Percentiles rank a stretch among this genome's conserved stretches.
Conservation (phyloP, 2,797 vertebrate species). For the Falco rusticolus region DNA sequence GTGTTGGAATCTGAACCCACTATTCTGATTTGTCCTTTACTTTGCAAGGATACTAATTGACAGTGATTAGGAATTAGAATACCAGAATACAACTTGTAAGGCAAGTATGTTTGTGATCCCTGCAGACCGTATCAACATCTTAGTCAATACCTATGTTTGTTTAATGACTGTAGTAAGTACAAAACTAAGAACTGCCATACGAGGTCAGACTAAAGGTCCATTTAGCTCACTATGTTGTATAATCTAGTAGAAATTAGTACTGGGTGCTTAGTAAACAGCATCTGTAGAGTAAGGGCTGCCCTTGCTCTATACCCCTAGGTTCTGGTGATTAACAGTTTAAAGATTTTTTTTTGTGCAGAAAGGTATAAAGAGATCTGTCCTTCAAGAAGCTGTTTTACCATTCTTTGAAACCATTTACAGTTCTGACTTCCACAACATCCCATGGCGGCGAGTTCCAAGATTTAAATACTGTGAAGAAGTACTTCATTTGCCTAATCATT, state of each 20-base stretch:
- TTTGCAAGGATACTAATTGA: background rate
- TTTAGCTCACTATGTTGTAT: background rate
- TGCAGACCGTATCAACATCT: background rate
- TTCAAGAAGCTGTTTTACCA: background rate
- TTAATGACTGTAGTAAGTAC: slow-evolving; percentile 35
- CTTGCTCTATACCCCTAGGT: background rate
- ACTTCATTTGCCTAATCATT: background rate
- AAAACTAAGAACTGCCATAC: slow-evolving; percentile 27
- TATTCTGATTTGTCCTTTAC: background rate
- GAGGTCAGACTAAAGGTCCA: background rate
- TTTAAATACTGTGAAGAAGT: background rate
- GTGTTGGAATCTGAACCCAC: background rate
- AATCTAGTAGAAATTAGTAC: background rate
- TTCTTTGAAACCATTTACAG: background rate
- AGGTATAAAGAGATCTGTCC: background rate
- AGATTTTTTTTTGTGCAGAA: background rate
- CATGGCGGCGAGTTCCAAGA: background rate
- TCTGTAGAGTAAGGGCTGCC: background rate
- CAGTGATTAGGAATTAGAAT: background rate
- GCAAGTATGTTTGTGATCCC: slow-evolving; percentile 8
- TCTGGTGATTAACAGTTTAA: background rate
- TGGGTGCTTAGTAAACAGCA: background rate
- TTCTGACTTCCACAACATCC: slow-evolving; percentile 1
- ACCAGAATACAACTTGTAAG: background rate
- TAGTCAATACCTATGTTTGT: slow-evolving; percentile 44